Evolutionary conservation across 1,140 invertebrate species (phyloP).

Genomic region (Brachionus rubens): DNA sequence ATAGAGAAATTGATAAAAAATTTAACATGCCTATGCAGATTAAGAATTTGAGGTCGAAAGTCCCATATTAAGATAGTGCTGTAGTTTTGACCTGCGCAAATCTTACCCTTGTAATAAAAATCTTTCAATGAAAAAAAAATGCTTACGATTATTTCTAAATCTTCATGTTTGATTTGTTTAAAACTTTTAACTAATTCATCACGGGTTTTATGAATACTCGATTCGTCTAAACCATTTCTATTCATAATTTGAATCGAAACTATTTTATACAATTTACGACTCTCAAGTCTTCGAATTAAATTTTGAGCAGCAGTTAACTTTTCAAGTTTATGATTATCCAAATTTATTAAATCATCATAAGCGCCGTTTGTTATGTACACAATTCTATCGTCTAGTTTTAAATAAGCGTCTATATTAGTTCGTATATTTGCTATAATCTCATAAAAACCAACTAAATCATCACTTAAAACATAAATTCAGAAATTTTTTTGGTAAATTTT

Average conservation of each 20-base stretch:
- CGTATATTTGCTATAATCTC: neutral
- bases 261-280: slow-evolving; percentile 9
- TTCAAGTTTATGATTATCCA: neutral
- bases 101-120: too few relatives aligned
- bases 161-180: too few relatives aligned
- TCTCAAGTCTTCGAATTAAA: neutral
- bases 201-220: neutral
- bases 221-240: neutral
- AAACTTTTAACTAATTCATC: neutral
- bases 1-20: too few relatives aligned
- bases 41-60: too few relatives aligned
- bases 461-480: neutral
- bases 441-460: slow-evolving; percentile 4
- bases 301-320: neutral
- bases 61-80: too few relatives aligned
- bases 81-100: too few relatives aligned
- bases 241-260: neutral
- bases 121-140: too few relatives aligned
- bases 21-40: too few relatives aligned
- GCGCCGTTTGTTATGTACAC: neutral
- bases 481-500: too few relatives aligned
- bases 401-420: neutral
- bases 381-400: slow-evolving; percentile 20
- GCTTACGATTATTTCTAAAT: too few relatives aligned
- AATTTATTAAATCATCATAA: neutral